phyloP scores from a whole-genome alignment of 2,888 invertebrate species.

The Athripsodes cinereus region DNA sequence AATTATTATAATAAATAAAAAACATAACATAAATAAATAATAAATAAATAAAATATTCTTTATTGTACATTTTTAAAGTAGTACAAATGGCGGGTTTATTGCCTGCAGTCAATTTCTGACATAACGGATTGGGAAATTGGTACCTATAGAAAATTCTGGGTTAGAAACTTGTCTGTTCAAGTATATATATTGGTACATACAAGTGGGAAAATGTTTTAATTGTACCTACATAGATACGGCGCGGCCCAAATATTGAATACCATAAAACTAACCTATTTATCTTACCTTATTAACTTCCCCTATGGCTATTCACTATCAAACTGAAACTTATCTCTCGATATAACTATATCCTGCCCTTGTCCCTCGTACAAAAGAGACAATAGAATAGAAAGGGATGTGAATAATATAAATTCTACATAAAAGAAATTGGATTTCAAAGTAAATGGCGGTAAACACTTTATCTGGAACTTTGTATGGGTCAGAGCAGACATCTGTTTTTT shows the following conservation, averaged over 20 bases:
- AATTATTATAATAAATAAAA: too few species aligned
- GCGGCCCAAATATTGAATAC: background rate
- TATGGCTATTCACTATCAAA: background rate
- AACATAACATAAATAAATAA: too few species aligned
- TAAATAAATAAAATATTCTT: too few species aligned
- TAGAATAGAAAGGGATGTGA: background rate
- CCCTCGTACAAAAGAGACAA: background rate
- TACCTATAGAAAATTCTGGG: too few species aligned
- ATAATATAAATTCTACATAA: background rate
- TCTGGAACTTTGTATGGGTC: background rate
- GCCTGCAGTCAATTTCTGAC: too few species aligned
- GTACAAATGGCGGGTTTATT: too few species aligned
- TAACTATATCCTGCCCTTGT: background rate
- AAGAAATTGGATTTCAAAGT: constrained; percentile 1
- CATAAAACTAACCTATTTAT: background rate
- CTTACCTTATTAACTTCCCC: constrained; percentile 1
- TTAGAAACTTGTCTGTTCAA: too few species aligned
- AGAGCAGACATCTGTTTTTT: constrained; percentile 22
- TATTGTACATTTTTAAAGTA: too few species aligned
- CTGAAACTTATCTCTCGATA: background rate
- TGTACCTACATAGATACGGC: too few species aligned
- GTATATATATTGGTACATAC: too few species aligned
- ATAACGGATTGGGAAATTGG: too few species aligned
- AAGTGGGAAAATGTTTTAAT: too few species aligned
- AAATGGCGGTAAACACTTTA: background rate